A percentile compares a stretch with the other conserved stretches of the same genome.
Evolutionary conservation across 2,113 vertebrate genomes (phyloP).

Genomic region (Tretioscincus oriximinensis): DNA sequence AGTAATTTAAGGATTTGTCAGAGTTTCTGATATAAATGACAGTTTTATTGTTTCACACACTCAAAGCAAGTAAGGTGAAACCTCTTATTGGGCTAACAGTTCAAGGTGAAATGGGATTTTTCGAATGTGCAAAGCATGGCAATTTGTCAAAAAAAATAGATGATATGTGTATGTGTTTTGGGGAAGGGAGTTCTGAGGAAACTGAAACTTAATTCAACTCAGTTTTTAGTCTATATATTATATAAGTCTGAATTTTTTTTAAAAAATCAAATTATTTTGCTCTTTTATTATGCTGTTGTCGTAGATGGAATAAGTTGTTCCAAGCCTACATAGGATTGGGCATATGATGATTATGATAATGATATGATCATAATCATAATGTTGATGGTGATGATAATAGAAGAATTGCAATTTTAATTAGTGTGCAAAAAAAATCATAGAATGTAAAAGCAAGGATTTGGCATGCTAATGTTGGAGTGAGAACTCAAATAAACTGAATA

Average conservation of each 20-base stretch:
- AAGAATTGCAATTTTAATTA: no score
- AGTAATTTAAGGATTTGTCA: slow-evolving; percentile 14
- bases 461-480: no score
- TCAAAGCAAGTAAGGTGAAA: slow-evolving; percentile 10
- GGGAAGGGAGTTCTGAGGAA: not conserved
- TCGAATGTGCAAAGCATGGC: not conserved
- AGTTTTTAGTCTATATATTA: not conserved
- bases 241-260: not conserved
- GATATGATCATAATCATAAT: no score
- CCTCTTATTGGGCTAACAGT: not conserved
- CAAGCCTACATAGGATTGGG: not conserved
- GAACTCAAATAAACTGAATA: no score
- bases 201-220: not conserved
- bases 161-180: not conserved
- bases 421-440: no score
- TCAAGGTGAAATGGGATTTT: not conserved
- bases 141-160: not conserved
- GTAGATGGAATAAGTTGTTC: not conserved
- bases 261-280: not conserved
- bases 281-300: no score
- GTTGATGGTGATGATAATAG: no score
- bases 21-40: slow-evolving; percentile 1
- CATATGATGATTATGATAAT: not conserved
- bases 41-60: slow-evolving; percentile 12
- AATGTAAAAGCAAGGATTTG: no score